Evolutionary conservation across 2,113 vertebrate genomes (phyloP), one percentile per base, ranked within the genome.

Genomic region (Amia ocellicauda): DNA sequence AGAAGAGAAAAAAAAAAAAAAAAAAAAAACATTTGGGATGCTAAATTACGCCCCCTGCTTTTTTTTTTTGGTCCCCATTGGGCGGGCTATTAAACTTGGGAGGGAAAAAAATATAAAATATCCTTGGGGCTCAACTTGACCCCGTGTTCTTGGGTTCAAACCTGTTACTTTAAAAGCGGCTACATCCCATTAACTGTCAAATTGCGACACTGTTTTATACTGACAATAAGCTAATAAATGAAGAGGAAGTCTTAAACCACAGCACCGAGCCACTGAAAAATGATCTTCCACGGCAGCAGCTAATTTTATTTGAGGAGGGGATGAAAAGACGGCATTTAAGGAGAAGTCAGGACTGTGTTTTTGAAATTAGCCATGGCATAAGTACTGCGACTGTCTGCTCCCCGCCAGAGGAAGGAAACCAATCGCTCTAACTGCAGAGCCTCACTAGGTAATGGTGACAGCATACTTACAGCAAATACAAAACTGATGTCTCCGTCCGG

Each of bases 111-210:
- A 41, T 40, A 42, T 20, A 76, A 66, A 75, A 75, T 57, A 70
- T 75, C 68, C 72, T 76, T 40, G 0, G 67, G 68, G 71, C 60
- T 69, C 63, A 80, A 80, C 76, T 78, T 78, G 81, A 84, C 76
- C 83, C 62, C 42, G 20, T 1, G 28, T 31, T 57, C 59, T 45
- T 50, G 52, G 74, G 79, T 84, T 83, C 77, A 80, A 78, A 76
- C 62, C 68, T 67, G 68, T 81, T 74, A 74, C 78, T 64, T 67
- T 67, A 75, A 65, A 63, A 67, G 70, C 56, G 11, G 23, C 28
- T 36, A 54, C 51, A 43, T 24, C 49, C 60, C 67, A 68, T 68
- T 68, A 68, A 64, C 69, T n/a, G 28, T 74, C 67, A 73, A 74
- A 72, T 73, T 74, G 71, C 57, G 57, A 61, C 50, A 42, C 41